Evolutionary conservation across 2,797 vertebrate species (phyloP).

Genomic region (Pangasius mekongensis): DNA sequence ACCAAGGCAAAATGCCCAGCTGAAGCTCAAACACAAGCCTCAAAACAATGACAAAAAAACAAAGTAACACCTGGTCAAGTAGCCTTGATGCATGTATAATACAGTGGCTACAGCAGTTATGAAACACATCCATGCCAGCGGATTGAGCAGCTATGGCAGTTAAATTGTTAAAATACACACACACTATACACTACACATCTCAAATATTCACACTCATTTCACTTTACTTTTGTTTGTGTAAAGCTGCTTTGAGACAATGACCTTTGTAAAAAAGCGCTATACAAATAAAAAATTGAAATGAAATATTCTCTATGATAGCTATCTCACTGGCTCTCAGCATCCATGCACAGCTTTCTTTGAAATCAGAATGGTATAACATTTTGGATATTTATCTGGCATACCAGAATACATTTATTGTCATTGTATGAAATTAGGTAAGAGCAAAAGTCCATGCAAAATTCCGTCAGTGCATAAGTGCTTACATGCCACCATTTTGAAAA

Average conservation of each 20-base stretch:
- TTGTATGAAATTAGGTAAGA: background rate
- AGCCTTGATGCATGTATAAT: background rate
- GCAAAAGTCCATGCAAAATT: background rate
- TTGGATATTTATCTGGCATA: background rate
- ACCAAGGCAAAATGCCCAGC: background rate
- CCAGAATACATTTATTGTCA: background rate
- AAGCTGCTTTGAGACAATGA: no score
- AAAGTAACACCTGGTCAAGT: slow-evolving; percentile 1
- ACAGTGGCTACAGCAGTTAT: background rate
- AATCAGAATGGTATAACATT: background rate
- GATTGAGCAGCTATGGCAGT: background rate
- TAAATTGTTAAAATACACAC: background rate
- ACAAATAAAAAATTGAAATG: no score
- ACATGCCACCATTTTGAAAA: background rate
- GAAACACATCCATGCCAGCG: background rate
- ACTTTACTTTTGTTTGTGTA: no score
- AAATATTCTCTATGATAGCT: background rate
- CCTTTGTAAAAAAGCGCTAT: no score
- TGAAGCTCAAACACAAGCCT: background rate
- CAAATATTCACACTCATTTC: no score
- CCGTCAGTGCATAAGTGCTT: background rate
- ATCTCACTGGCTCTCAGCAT: background rate
- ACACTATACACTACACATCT: background rate
- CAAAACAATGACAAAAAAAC: background rate
- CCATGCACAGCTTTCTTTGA: background rate